Evolutionary conservation across 2,797 vertebrate species (phyloP).

Genomic region (Rhynchotus rufescens): DNA sequence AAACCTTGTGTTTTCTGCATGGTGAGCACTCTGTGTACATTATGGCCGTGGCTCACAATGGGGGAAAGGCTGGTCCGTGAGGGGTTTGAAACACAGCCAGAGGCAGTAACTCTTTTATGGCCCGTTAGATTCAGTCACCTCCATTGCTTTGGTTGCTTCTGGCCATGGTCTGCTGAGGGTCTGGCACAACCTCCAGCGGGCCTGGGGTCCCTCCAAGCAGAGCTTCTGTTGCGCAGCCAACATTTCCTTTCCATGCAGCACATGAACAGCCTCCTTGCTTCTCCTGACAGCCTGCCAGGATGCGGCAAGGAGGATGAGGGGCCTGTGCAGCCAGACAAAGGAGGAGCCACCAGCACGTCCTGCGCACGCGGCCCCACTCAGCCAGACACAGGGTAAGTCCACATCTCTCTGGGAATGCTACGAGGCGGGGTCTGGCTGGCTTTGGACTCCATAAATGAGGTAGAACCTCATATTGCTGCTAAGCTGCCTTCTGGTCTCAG

Average conservation of each 20-base stretch:
- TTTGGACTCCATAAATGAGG: neutral
- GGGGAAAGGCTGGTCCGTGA: neutral
- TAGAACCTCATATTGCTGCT: neutral
- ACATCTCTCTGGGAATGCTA: rapidly evolving
- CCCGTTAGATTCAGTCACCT: rapidly evolving
- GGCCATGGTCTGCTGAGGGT: rapidly evolving
- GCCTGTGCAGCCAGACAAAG: neutral
- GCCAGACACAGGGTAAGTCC: neutral
- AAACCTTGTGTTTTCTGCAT: too few species aligned
- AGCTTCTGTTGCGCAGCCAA: rapidly evolving
- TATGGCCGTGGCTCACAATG: too few species aligned
- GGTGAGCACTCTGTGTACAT: too few species aligned
- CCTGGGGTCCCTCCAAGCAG: neutral
- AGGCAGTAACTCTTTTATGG: rapidly evolving
- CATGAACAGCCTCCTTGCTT: neutral
- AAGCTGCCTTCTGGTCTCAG: rapidly evolving
- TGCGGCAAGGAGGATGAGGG: neutral
- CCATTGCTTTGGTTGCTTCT: neutral
- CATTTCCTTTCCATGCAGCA: rapidly evolving
- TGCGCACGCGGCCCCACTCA: rapidly evolving
- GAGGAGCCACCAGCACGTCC: neutral
- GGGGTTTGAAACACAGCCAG: neutral
- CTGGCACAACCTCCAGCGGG: rapidly evolving
- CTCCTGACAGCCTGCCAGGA: constrained; percentile 22
- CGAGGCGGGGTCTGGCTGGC: neutral